Evolutionary conservation across 2,888 invertebrate species (phyloP), one percentile per base, ranked within the genome.

Genomic region (Cephonodes hylas): DNA sequence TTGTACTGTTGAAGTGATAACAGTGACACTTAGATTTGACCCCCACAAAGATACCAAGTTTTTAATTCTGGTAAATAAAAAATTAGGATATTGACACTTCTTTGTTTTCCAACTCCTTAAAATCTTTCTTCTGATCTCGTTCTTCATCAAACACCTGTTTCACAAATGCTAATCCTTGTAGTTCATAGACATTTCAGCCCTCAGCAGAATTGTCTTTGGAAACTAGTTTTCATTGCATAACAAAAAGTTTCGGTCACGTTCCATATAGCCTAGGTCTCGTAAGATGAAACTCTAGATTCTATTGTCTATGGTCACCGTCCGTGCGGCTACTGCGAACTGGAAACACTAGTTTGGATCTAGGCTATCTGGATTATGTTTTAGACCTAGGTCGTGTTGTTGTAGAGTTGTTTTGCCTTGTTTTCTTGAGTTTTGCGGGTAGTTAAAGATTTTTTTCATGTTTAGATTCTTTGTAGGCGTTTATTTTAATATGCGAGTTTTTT

Each of bases 211-310:
- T 20, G n/a, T 45, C 45, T 3, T 18, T 45, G 18, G 1, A 45
- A 45, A 38, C 38, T 25, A 27, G 48, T 48, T 25, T 27, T 15
- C 20, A 8, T 25, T 15, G 6, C n/a, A 25, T 48, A 48, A 25
- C 8, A 25, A 44, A n/a, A n/a, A 44, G 8, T 2, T 22, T 7
- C 8, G 27, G 15, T 48, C 48, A 27, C 25, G 48, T 15, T 3
- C 48, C 15, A 48, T 25, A 48, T 48, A 6, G 15, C 27, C 27
- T 25, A 27, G 27, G 48, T 15, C 25, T 10, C 20, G 20, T 7
- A 48, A 48, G 48, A 48, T 48, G 48, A 25, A 48, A 48, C 25
- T 8, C 48, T 48, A 48, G 25, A 48, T 48, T 27, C 6, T 48
- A 48, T 48, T 48, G 25, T 48, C 8, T 3, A 25, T 48, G 48